Percentiles rank a stretch among this genome's conserved stretches.
Evolutionary conservation across 2,797 vertebrate species (phyloP).

Genomic region (Helicolenus hilgendorfi): DNA sequence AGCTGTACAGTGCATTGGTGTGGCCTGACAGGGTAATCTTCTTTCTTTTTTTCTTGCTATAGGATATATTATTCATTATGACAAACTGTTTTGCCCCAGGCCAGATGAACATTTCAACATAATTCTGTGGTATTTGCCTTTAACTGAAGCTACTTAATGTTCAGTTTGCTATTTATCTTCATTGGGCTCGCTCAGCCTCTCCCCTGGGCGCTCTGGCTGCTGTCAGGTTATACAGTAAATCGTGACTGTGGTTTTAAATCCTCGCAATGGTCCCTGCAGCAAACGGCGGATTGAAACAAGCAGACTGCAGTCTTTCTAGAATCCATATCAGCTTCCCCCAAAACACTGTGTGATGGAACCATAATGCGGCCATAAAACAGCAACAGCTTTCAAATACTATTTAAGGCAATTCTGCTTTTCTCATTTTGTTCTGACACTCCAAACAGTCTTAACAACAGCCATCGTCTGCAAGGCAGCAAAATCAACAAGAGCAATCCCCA

Average conservation of each 20-base stretch:
- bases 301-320: slow-evolving; percentile 33
- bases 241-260: slow-evolving; percentile 69
- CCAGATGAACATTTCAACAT: slow-evolving; percentile 22
- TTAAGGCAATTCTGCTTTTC: slow-evolving; percentile 6
- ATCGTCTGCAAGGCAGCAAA: background rate
- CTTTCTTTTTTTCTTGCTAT: slow-evolving; percentile 13
- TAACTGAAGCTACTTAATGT: slow-evolving; percentile 54
- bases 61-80: slow-evolving; percentile 48
- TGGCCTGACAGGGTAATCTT: slow-evolving; percentile 20
- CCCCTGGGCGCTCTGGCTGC: slow-evolving; percentile 51
- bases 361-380: slow-evolving; percentile 21
- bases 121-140: slow-evolving; percentile 50
- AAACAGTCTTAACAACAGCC: background rate
- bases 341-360: slow-evolving; percentile 26
- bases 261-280: slow-evolving; percentile 43
- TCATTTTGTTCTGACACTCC: background rate
- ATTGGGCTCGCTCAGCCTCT: slow-evolving; percentile 51
- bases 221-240: slow-evolving; percentile 71
- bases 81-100: slow-evolving; percentile 19
- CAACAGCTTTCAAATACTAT: slow-evolving; percentile 20
- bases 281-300: slow-evolving; percentile 24
- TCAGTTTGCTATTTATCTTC: slow-evolving; percentile 69
- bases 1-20: background rate
- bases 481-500: background rate
- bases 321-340: slow-evolving; percentile 21